Percentiles rank a stretch among this genome's conserved stretches.
These are phyloP conservation scores for Baronia brevicornis DNA, from an alignment of 2,888 invertebrate genomes.

Conservation along the genomic window DNA sequence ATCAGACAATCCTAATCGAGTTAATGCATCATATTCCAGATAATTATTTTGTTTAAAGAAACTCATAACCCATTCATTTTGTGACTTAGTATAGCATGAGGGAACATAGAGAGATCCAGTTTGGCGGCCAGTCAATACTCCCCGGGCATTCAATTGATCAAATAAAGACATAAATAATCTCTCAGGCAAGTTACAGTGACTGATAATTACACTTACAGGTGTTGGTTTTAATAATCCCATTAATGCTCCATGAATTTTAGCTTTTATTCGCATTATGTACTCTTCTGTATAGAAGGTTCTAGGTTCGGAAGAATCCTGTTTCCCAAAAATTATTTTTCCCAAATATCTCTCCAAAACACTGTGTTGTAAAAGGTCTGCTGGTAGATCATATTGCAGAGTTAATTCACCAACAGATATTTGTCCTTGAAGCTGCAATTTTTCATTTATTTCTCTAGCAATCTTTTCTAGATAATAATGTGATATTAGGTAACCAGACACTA, in stretches of 20 bases:
- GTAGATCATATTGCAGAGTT: conserved; percentile 91
- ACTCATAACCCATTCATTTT: conserved; percentile 90
- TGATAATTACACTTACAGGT: conserved; percentile 85
- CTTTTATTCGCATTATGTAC: conserved; percentile 89
- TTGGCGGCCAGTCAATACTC: conserved; percentile 79
- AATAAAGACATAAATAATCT: conserved; percentile 85
- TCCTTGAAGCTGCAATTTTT: conserved; percentile 89
- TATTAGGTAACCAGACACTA: conserved; percentile 93
- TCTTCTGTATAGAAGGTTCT: conserved; percentile 93
- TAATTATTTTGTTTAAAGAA: conserved; percentile 97
- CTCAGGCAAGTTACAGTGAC: conserved; percentile 86
- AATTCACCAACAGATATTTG: conserved; percentile 90
- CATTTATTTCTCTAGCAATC: conserved; percentile 95
- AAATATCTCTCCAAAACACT: conserved; percentile 84
- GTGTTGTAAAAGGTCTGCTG: conserved; percentile 90
- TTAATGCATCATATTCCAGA: conserved; percentile 92
- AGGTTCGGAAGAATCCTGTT: conserved; percentile 88
- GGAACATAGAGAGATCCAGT: conserved; percentile 81
- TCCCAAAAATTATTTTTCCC: conserved; percentile 88
- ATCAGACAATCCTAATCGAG: conserved; percentile 92
- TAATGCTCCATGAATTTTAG: conserved; percentile 91
- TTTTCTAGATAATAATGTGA: conserved; percentile 87
- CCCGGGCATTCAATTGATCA: conserved; percentile 78
- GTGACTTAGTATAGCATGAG: conserved; percentile 80
- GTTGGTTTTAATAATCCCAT: conserved; percentile 90